Evolutionary conservation across 2,113 vertebrate genomes (phyloP), one percentile per base, ranked within the genome.

Genomic region (Anoplopoma fimbria): DNA sequence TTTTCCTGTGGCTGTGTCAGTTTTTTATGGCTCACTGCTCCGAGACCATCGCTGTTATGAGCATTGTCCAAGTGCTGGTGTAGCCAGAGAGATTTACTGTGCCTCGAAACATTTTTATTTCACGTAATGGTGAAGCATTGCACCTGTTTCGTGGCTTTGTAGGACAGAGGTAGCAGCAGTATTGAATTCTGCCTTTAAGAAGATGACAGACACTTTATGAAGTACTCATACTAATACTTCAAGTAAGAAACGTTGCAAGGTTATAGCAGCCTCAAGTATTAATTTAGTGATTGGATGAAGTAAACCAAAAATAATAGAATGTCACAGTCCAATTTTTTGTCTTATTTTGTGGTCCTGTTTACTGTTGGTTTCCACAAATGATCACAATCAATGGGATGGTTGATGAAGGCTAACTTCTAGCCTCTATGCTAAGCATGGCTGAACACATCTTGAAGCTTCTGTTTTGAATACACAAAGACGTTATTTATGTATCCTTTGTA

Each of bases 11-110:
- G 85, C 68, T 65, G 38, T 77, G 57, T 83, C 51, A 71, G 53
- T 77, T 79, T 85, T 92, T 84, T 82, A 86, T 86, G 68, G 73
- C 77, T 71, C 73, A 62, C 42, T 78, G 84, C 87, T 88, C 70
- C 49, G 62, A 82, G 71, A 72, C 83, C 61, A 29, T 76, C 1
- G 2, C 68, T 69, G 55, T 89, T 82, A 81, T 72, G 85, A 89
- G 81, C 23, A 64, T 81, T 89, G 73, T 87, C 49, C 36, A 23
- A 75, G 84, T 74, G 82, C 75, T 70, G 51, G 55, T 68, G 65
- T 58, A 79, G 77, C 60, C 78, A 53, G 71, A 53, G 42, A 86
- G 70, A 87, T 86, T 87, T 90, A 84, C 77, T 58, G 38, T 55
- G n/a, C 78, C 67, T 82, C 21, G 4, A 75, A 81, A 53, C 33